Percentiles rank a stretch among this genome's conserved stretches.
Conservation (phyloP, 2,888 invertebrate genomes). For the Hedychridium roseum region DNA sequence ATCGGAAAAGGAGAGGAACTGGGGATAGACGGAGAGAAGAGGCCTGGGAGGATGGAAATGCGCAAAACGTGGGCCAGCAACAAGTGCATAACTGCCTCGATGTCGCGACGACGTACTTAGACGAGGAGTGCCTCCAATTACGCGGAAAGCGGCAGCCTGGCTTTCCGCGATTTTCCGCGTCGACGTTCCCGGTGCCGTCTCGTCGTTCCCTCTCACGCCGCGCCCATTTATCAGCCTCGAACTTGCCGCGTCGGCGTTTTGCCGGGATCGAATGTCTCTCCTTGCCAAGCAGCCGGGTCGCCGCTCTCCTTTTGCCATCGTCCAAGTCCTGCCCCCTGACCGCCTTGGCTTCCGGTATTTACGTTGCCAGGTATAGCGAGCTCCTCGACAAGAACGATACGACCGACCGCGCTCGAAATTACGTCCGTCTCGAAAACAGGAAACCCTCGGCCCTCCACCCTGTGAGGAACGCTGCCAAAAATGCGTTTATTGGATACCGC, state of each 20-base stretch:
- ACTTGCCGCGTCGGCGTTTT: no score
- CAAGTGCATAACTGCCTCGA: slow-evolving; percentile 33
- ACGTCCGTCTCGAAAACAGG: slow-evolving; percentile 26
- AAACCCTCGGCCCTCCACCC: slow-evolving; percentile 3
- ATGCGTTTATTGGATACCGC: no score
- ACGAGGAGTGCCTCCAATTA: slow-evolving; percentile 23
- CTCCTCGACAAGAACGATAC: not conserved
- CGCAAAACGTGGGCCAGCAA: slow-evolving; percentile 31
- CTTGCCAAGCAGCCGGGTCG: not conserved
- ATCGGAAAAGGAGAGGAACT: no score
- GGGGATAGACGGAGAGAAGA: no score
- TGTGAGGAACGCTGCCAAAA: slow-evolving; percentile 15
- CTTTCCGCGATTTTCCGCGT: slow-evolving; percentile 18
- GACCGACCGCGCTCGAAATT: slow-evolving; percentile 26
- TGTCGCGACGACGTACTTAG: no score
- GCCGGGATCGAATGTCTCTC: no score
- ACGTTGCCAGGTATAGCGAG: slow-evolving; percentile 8
- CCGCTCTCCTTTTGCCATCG: slow-evolving; percentile 9
- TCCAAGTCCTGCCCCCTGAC: slow-evolving; percentile 9
- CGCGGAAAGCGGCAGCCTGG: slow-evolving; percentile 27
- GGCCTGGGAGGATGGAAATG: slow-evolving; percentile 23
- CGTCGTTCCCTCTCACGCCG: no score
- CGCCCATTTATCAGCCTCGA: no score
- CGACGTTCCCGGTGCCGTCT: not conserved
- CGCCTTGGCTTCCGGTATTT: slow-evolving; percentile 14